These are phyloP conservation scores for Macquaria australasica DNA, from an alignment of 2,113 vertebrate species.

Conservation along the genomic window DNA sequence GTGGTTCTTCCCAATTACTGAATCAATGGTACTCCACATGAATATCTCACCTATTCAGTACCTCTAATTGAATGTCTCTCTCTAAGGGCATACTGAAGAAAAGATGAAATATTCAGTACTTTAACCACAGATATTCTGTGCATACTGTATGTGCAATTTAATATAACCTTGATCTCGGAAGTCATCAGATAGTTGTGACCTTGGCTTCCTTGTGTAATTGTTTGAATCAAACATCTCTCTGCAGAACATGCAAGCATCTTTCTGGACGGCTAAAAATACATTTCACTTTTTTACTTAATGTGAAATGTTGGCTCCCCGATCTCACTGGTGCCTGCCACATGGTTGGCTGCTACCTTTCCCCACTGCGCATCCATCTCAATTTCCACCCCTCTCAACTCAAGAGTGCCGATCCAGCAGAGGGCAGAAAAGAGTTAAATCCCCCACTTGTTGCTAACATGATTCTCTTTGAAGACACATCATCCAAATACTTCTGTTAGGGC, in stretches of 20 bases:
- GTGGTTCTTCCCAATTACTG: background rate
- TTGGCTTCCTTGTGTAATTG: background rate
- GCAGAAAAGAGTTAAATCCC: conserved; percentile 69
- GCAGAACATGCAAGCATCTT: background rate
- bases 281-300: background rate
- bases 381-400: conserved; percentile 7
- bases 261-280: background rate
- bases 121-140: background rate
- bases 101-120: background rate
- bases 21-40: background rate
- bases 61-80: background rate
- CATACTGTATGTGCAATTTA: background rate
- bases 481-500: background rate
- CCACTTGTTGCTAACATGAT: conserved; percentile 37
- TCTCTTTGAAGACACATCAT: background rate
- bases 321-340: background rate
- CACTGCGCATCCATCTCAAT: background rate
- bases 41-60: background rate
- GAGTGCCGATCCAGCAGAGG: conserved; percentile 76
- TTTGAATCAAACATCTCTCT: background rate
- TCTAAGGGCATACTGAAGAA: too few species aligned
- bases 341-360: background rate
- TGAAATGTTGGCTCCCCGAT: background rate
- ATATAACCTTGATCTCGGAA: background rate
- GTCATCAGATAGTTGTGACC: background rate